A percentile compares a stretch with the other conserved stretches of the same genome.
These are phyloP conservation scores for Spermophilus dauricus DNA, from an alignment of 2,113 vertebrate genomes.

Conservation along the genomic window DNA sequence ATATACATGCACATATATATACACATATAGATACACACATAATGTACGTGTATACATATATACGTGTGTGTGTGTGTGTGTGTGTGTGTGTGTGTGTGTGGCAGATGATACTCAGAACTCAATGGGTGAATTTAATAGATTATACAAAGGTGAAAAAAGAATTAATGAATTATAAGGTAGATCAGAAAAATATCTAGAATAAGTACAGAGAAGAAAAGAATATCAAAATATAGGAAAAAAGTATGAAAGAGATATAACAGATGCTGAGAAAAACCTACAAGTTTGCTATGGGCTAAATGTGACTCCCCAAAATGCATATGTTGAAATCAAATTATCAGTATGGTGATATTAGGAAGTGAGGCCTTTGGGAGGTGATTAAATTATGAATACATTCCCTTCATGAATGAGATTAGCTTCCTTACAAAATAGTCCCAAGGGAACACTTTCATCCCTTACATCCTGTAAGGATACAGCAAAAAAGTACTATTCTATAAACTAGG, in stretches of 20 bases:
- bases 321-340: not conserved
- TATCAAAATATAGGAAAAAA: not conserved
- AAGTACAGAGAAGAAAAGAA: not conserved
- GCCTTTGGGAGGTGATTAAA: not conserved
- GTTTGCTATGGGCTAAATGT: not conserved
- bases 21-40: too few species aligned
- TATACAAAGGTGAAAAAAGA: slow-evolving; percentile 17
- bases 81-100: too few species aligned
- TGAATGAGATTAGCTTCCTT: not conserved
- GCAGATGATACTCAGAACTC: slow-evolving; percentile 23
- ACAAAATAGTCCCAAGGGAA: not conserved
- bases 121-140: not conserved
- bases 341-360: not conserved
- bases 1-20: too few species aligned
- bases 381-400: not conserved
- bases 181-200: slow-evolving; percentile 36
- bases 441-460: not conserved
- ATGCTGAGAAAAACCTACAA: not conserved
- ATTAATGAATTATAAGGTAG: slow-evolving; percentile 3
- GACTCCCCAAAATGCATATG: not conserved
- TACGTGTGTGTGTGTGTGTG: too few species aligned
- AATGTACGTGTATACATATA: too few species aligned
- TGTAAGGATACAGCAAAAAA: not conserved
- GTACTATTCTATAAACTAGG: not conserved
- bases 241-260: not conserved